Evolutionary conservation across 1,140 invertebrate genomes (phyloP).

Genomic region (Vanessa tameamea): DNA sequence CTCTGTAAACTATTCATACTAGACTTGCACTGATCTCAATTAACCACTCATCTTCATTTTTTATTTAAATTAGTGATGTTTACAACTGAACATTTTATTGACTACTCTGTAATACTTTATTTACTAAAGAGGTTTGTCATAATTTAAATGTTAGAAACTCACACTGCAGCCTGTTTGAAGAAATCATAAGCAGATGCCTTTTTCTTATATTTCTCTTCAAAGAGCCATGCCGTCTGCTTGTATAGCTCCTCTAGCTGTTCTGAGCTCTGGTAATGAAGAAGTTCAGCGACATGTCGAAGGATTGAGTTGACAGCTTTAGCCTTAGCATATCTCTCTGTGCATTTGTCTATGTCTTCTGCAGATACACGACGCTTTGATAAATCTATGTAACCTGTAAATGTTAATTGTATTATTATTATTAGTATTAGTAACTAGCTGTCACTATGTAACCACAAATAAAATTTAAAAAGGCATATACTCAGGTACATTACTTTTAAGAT

Average conservation of each 20-base stretch:
- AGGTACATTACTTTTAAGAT: too few relatives aligned
- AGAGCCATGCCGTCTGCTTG: constrained; percentile 98
- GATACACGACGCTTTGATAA: constrained; percentile 99
- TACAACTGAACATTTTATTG: too few relatives aligned
- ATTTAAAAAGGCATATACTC: too few relatives aligned
- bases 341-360: constrained; percentile 98
- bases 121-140: too few relatives aligned
- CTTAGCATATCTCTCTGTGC: constrained; percentile 98
- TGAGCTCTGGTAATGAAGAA: constrained; percentile 94
- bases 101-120: too few relatives aligned
- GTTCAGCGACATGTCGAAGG: constrained; percentile 97
- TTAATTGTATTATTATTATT: too few relatives aligned
- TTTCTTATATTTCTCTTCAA: constrained; percentile 99
- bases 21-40: too few relatives aligned
- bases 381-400: constrained; percentile 95
- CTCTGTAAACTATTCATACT: too few relatives aligned
- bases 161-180: constrained; percentile 99
- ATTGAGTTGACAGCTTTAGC: constrained; percentile 99
- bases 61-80: too few relatives aligned
- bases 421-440: too few relatives aligned
- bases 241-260: constrained; percentile 97
- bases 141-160: constrained; percentile 72
- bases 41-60: too few relatives aligned
- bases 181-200: constrained; percentile 97
- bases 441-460: too few relatives aligned